phyloP scores from a whole-genome alignment of 2,797 vertebrate species.

The Okamejei kenojei region DNA sequence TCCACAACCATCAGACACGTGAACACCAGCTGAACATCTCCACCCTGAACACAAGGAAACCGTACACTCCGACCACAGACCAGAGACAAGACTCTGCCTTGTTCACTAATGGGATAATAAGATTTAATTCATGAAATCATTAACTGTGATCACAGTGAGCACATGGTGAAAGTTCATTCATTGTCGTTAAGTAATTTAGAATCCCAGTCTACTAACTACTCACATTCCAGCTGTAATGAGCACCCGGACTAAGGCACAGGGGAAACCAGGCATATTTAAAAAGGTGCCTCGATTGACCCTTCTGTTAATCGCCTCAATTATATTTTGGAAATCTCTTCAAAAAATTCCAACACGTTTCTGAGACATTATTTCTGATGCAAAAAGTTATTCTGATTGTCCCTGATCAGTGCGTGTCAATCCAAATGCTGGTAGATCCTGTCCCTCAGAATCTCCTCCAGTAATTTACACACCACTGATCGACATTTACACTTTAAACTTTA shows the following conservation, averaged over 20 bases:
- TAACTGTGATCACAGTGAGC: background rate
- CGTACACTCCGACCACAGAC: background rate
- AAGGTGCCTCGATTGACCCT: background rate
- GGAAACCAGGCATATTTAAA: background rate
- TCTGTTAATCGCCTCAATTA: too few species aligned
- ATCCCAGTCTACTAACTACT: background rate
- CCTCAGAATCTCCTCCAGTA: too few species aligned
- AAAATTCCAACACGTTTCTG: too few species aligned
- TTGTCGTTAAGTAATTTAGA: background rate
- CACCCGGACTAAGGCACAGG: background rate
- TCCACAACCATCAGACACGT: too few species aligned
- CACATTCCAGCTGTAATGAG: background rate
- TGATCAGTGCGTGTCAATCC: too few species aligned
- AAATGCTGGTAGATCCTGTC: too few species aligned
- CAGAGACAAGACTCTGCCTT: background rate
- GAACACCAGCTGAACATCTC: too few species aligned
- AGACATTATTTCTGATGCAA: too few species aligned
- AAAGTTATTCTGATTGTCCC: too few species aligned
- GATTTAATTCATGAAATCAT: background rate
- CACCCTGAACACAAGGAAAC: background rate
- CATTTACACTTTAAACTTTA: too few species aligned
- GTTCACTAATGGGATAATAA: background rate
- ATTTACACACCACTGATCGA: too few species aligned
- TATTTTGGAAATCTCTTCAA: too few species aligned
- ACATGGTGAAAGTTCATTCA: background rate